A percentile compares a stretch with the other conserved stretches of the same genome.
Evolutionary conservation across 2,113 vertebrate genomes (phyloP).

Genomic region (Chaetorhynchus papuensis): DNA sequence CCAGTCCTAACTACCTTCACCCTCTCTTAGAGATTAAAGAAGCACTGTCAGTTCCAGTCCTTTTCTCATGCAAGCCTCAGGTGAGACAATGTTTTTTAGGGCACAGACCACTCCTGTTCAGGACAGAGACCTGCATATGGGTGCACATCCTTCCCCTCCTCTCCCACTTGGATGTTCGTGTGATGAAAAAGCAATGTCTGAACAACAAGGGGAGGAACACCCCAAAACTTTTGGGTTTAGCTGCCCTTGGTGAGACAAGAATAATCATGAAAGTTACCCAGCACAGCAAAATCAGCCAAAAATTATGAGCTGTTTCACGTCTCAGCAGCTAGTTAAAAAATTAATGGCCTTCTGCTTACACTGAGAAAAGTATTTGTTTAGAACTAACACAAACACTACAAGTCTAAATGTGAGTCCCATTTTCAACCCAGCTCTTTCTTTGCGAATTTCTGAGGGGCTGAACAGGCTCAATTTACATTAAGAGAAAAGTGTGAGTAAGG

Average conservation of each 20-base stretch:
- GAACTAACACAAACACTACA: neutral
- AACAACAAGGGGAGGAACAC: neutral
- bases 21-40: neutral
- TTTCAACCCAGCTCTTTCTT: neutral
- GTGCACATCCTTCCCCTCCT: neutral
- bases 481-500: neutral
- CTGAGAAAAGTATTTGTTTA: neutral
- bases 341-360: neutral
- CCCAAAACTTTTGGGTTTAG: neutral
- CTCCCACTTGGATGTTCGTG: neutral
- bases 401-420: neutral
- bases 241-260: neutral
- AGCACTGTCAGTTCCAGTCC: neutral
- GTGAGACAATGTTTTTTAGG: neutral
- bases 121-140: neutral
- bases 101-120: neutral
- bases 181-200: neutral
- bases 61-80: neutral
- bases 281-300: neutral
- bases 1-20: neutral
- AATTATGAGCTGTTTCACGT: neutral
- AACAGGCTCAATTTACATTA: neutral
- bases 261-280: neutral
- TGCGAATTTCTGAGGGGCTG: neutral
- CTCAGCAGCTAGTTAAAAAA: neutral